phyloP scores from a whole-genome alignment of 1,140 invertebrate species.

The Carposina sasakii region DNA sequence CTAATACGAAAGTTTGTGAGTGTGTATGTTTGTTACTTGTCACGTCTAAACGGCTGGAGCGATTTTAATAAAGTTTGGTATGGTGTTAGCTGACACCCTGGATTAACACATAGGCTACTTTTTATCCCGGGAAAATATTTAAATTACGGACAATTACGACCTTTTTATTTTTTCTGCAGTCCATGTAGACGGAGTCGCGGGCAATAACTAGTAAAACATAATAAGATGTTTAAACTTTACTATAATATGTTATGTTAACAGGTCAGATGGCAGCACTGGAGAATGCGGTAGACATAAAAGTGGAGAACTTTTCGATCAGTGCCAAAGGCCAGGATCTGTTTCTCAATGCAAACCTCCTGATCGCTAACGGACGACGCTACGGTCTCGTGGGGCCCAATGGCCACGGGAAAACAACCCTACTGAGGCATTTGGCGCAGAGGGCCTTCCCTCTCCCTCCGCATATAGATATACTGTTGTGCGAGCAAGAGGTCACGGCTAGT shows the following conservation, averaged over 20 bases:
- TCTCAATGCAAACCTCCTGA: constrained; percentile 95
- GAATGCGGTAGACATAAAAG: constrained; percentile 97
- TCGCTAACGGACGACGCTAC: constrained; percentile 95
- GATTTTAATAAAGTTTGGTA: no score
- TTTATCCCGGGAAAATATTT: no score
- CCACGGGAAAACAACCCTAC: constrained; percentile 98
- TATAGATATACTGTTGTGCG: constrained; percentile 98
- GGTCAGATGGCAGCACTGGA: constrained; percentile 89
- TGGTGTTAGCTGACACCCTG: no score
- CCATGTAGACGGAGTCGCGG: no score
- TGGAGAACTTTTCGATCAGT: constrained; percentile 98
- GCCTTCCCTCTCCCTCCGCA: constrained; percentile 94
- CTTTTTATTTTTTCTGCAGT: no score
- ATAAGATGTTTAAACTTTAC: background rate
- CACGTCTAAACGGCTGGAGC: no score
- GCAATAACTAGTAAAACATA: no score
- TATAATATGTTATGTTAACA: constrained; percentile 27
- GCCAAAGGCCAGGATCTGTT: constrained; percentile 98
- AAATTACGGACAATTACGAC: no score
- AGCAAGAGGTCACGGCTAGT: constrained; percentile 95
- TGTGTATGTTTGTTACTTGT: no score
- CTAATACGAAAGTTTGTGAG: no score
- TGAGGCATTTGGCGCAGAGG: constrained; percentile 91
- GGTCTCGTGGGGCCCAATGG: constrained; percentile 99
- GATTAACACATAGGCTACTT: no score